Percentiles rank a stretch among this genome's conserved stretches.
Evolutionary conservation across 2,888 invertebrate genomes (phyloP).

Genomic region (Miltochrista miniata): DNA sequence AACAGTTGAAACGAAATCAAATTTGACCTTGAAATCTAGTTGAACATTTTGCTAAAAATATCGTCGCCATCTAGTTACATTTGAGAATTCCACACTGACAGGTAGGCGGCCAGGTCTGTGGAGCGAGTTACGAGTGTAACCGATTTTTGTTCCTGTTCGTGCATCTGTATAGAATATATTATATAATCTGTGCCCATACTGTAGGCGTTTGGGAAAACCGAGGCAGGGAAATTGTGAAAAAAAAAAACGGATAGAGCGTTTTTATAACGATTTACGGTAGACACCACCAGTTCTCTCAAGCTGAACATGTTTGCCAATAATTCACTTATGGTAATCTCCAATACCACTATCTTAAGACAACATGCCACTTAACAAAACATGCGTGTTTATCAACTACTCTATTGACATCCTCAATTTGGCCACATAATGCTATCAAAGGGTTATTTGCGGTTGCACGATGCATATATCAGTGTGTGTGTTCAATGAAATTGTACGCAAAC

Average conservation of each 20-base stretch:
- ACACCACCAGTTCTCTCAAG: not conserved
- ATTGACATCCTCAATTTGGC: slow-evolving; percentile 5
- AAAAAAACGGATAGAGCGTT: not conserved
- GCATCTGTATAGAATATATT: too few species aligned
- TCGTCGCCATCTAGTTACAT: too few species aligned
- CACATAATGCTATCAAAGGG: slow-evolving; percentile 8
- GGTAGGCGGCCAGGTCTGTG: too few species aligned
- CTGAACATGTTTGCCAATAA: not conserved
- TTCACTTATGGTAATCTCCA: slow-evolving; percentile 1
- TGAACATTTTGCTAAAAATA: too few species aligned
- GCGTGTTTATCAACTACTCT: slow-evolving; percentile 3
- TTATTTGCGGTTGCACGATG: slow-evolving; percentile 12
- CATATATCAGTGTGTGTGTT: slow-evolving; percentile 24
- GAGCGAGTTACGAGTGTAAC: too few species aligned
- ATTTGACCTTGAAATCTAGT: too few species aligned
- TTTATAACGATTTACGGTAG: not conserved
- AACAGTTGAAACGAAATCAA: too few species aligned
- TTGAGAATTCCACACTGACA: too few species aligned
- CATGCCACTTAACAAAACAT: slow-evolving; percentile 6
- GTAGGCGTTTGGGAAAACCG: too few species aligned
- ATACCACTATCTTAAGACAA: slow-evolving; percentile 8
- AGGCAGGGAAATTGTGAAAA: not conserved
- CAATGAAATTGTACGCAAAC: slow-evolving; percentile 41
- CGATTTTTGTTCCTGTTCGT: too few species aligned
- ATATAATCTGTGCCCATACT: too few species aligned